A percentile compares a stretch with the other conserved stretches of the same genome.
Conservation (phyloP, 2,797 vertebrate genomes). For the Eleutherodactylus coqui region DNA sequence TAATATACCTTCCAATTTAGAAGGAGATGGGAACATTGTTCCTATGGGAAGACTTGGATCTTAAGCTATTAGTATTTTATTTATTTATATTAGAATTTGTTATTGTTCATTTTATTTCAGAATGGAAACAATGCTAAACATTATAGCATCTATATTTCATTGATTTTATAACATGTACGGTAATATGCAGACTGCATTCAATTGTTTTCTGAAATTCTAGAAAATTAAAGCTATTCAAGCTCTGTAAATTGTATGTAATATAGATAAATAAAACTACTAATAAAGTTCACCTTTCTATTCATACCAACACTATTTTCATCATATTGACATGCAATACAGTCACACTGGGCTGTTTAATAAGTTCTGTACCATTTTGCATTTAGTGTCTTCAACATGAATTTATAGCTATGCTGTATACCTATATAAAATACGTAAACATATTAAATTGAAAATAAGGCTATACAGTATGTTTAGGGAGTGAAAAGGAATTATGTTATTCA, state of each 20-base stretch:
- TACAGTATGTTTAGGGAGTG: neutral
- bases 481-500: neutral
- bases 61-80: constrained; percentile 46
- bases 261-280: neutral
- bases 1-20: constrained; percentile 49
- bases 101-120: constrained; percentile 49
- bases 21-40: constrained; percentile 57
- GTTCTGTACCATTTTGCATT: too few relatives aligned
- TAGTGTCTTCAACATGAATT: neutral
- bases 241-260: constrained; percentile 13
- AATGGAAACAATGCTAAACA: constrained; percentile 20
- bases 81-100: constrained; percentile 50
- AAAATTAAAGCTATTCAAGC: constrained; percentile 14
- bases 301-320: neutral
- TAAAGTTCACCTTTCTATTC: neutral
- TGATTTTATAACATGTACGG: neutral
- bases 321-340: neutral
- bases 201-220: constrained; percentile 16
- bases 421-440: neutral
- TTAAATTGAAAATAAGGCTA: neutral
- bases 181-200: neutral
- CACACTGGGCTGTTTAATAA: neutral
- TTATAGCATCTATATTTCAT: constrained; percentile 16
- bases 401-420: neutral
- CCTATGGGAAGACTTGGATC: constrained; percentile 43